These are phyloP conservation scores for Urocynchramus pylzowi DNA, from an alignment of 2,113 vertebrate genomes.

Conservation along the genomic window DNA sequence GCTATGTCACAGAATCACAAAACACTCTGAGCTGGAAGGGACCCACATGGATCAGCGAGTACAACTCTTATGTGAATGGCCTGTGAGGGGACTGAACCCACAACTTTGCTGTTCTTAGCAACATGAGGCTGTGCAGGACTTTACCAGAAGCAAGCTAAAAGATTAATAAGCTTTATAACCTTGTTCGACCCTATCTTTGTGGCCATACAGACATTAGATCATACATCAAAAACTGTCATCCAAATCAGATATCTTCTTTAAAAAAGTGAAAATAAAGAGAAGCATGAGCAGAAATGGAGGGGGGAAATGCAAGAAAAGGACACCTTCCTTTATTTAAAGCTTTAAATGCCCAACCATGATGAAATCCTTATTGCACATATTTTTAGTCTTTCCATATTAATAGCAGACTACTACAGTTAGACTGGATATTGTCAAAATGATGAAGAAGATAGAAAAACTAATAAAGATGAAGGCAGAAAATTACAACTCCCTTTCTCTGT, in stretches of 20 bases:
- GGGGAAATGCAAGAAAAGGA: neutral
- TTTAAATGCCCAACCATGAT: neutral
- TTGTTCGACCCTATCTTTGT: neutral
- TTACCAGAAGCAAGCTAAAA: neutral
- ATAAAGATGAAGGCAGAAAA: neutral
- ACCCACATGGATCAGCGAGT: neutral
- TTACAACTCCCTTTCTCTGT: neutral
- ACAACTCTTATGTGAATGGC: neutral
- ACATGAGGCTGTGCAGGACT: neutral
- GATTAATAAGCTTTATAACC: neutral
- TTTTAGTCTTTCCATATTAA: neutral
- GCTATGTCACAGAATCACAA: neutral
- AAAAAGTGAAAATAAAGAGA: neutral
- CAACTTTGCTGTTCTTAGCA: neutral
- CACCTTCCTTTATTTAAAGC: neutral
- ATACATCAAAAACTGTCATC: neutral
- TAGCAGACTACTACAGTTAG: neutral
- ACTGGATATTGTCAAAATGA: neutral
- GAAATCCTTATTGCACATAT: neutral
- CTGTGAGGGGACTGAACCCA: neutral
- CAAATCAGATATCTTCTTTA: neutral
- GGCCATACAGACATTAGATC: neutral
- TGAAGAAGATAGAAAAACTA: neutral
- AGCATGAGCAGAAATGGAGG: neutral
- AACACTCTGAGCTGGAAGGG: neutral